A percentile compares a stretch with the other conserved stretches of the same genome.
phyloP scores from a whole-genome alignment of 2,797 vertebrate genomes.

The Gymnothorax javanicus region DNA sequence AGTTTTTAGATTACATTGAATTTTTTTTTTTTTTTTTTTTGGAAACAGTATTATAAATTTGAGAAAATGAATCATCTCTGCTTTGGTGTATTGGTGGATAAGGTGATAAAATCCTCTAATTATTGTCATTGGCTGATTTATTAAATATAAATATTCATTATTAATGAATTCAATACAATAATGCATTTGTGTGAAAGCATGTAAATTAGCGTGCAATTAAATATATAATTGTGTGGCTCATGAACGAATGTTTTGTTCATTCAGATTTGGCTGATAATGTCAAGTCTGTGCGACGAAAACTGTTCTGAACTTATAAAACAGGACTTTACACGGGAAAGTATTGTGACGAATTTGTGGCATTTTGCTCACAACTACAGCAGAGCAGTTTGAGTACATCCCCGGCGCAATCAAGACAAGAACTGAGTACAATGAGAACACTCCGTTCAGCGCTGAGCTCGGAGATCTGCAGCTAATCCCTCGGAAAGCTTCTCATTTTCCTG shows the following conservation, averaged over 20 bases:
- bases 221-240: conserved; percentile 49
- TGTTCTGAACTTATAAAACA: conserved; percentile 38
- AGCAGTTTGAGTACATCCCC: conserved; percentile 36
- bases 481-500: conserved; percentile 22
- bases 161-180: not conserved
- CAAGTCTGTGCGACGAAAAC: conserved; percentile 38
- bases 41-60: not conserved
- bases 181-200: not conserved
- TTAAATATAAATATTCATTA: not conserved
- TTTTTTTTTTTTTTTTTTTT: not conserved
- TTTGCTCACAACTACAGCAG: conserved; percentile 40
- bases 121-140: not conserved
- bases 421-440: conserved; percentile 34
- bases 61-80: not conserved
- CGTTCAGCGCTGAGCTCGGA: conserved; percentile 27
- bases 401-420: conserved; percentile 35
- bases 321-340: conserved; percentile 51
- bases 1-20: not conserved
- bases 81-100: not conserved
- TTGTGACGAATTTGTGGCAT: conserved; percentile 38
- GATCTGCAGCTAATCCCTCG: conserved; percentile 27
- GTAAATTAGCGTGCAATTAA: not conserved
- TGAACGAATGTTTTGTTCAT: conserved; percentile 66
- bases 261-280: conserved; percentile 48
- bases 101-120: not conserved